A percentile compares a stretch with the other conserved stretches of the same genome.
These are phyloP conservation scores for Chaetodon trifasciatus DNA, from an alignment of 2,797 vertebrate genomes.

Conservation along the genomic window DNA sequence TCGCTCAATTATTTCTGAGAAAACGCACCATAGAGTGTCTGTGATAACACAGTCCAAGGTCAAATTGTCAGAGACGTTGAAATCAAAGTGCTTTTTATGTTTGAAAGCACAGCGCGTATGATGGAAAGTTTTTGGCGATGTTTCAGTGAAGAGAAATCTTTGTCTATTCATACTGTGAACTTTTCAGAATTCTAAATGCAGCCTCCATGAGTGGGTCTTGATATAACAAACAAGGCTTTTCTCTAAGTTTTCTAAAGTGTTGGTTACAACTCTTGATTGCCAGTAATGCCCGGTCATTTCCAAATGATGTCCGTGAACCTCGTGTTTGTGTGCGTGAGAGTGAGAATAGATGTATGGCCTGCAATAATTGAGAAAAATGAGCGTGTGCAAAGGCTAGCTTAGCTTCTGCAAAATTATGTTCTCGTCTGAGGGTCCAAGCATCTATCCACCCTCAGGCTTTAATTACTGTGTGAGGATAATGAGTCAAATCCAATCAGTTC, in stretches of 20 bases:
- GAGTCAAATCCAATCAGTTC: slow-evolving; percentile 88
- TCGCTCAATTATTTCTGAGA: slow-evolving; percentile 51
- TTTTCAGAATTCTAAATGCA: slow-evolving; percentile 25
- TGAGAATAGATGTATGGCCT: slow-evolving; percentile 4
- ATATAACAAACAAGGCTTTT: slow-evolving; percentile 8
- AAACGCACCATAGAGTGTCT: slow-evolving; percentile 43
- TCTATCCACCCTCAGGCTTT: slow-evolving; percentile 83
- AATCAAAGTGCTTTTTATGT: slow-evolving; percentile 58
- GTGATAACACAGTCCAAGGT: slow-evolving; percentile 54
- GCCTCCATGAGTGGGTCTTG: not conserved
- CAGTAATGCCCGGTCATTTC: slow-evolving; percentile 9
- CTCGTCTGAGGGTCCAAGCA: slow-evolving; percentile 74
- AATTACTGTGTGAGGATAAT: slow-evolving; percentile 87
- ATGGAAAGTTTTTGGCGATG: slow-evolving; percentile 28
- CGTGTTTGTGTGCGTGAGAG: slow-evolving; percentile 18
- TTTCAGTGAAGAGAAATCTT: slow-evolving; percentile 23
- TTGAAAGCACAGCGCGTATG: slow-evolving; percentile 36
- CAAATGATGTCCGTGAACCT: slow-evolving; percentile 5
- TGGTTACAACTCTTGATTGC: not conserved
- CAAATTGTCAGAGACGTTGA: slow-evolving; percentile 44
- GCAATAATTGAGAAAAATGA: slow-evolving; percentile 15
- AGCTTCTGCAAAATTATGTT: slow-evolving; percentile 59
- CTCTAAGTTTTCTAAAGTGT: slow-evolving; percentile 1
- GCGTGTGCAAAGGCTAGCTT: slow-evolving; percentile 40
- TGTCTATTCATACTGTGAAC: slow-evolving; percentile 27